Conservation (phyloP, 2,888 invertebrate genomes). For the Gymnoscelis rufifasciata region DNA sequence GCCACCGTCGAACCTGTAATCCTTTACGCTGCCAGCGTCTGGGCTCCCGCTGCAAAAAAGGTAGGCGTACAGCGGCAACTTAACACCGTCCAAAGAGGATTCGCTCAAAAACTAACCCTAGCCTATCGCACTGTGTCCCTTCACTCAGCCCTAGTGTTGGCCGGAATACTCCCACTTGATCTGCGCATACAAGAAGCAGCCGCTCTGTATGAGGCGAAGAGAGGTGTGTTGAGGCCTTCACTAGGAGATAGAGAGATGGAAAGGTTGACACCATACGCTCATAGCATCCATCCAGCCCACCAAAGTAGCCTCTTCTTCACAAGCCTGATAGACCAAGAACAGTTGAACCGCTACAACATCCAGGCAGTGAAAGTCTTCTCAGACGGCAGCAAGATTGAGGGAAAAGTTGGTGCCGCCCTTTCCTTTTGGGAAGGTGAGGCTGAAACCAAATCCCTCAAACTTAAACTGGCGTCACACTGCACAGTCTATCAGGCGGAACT, state of each 20-base stretch:
- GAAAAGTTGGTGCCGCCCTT: conserved; percentile 8
- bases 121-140: conserved; percentile 2
- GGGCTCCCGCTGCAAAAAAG: not conserved
- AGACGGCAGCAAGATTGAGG: conserved; percentile 15
- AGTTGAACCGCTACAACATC: not conserved
- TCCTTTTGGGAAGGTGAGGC: not conserved
- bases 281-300: conserved; percentile 6
- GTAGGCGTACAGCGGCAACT: not conserved
- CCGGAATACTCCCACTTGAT: conserved; percentile 15
- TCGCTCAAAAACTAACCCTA: not conserved
- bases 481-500: conserved; percentile 12
- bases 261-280: not conserved
- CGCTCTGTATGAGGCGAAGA: not conserved
- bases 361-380: conserved; percentile 6
- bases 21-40: not conserved
- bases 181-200: conserved; percentile 8
- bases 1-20: conserved; percentile 2
- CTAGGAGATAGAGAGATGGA: conserved; percentile 4
- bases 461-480: conserved; percentile 7
- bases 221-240: not conserved
- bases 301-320: not conserved
- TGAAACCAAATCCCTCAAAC: not conserved
- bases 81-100: conserved; percentile 1
- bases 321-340: conserved; percentile 5
- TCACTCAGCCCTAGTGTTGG: conserved; percentile 8